Conservation (phyloP, 2,113 vertebrate genomes). For the Boulengeromyrus knoepffleri region DNA sequence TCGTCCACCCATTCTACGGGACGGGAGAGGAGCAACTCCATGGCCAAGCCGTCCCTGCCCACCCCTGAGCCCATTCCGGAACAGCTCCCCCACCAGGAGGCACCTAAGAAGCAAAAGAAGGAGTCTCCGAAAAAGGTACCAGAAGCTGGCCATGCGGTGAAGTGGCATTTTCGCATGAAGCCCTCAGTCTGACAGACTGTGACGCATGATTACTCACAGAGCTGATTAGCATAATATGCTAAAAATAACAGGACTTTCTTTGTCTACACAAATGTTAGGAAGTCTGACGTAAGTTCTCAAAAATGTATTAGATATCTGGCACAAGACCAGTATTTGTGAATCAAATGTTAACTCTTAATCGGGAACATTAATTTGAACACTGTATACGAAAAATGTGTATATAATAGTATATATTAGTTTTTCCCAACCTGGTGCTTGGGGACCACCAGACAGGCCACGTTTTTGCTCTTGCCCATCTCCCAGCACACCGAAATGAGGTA, state of each 20-base stretch:
- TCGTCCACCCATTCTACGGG: constrained; percentile 69
- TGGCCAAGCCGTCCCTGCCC: constrained; percentile 58
- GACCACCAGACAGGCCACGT: neutral
- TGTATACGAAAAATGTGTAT: neutral
- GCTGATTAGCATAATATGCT: neutral
- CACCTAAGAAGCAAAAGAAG: constrained; percentile 52
- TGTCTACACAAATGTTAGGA: neutral
- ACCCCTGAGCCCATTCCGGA: constrained; percentile 63
- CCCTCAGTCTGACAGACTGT: neutral
- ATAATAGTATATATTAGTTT: neutral
- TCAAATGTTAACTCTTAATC: neutral
- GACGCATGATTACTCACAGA: neutral
- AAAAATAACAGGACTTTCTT: neutral
- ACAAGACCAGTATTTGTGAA: neutral
- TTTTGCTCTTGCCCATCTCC: neutral
- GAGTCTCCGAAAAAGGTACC: constrained; percentile 61
- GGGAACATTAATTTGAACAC: neutral
- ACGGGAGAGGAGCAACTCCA: constrained; percentile 64
- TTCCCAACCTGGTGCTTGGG: neutral
- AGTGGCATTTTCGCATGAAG: neutral
- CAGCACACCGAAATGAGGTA: neutral
- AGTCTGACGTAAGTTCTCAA: neutral
- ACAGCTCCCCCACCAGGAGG: constrained; percentile 46
- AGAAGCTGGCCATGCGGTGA: neutral
- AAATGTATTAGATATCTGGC: neutral